Conservation (phyloP, 2,113 vertebrate genomes). For the Eretmochelys imbricata region DNA sequence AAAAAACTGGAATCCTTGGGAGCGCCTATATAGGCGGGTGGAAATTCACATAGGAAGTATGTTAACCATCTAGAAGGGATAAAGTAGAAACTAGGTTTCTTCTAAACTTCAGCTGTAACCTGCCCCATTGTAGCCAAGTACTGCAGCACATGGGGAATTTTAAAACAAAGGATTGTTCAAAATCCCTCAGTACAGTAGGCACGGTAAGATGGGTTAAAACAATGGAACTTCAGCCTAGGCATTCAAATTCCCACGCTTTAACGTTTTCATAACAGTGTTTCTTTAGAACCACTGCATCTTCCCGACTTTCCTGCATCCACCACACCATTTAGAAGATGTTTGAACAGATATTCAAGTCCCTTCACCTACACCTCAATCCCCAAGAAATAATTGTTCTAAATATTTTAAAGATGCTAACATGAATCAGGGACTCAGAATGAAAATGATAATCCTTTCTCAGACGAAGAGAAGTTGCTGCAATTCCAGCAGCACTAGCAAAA, state of each 20-base stretch:
- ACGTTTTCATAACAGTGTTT: not conserved
- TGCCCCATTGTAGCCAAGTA: not conserved
- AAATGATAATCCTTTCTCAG: slow-evolving; percentile 5
- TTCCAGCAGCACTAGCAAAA: not conserved
- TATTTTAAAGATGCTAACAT: not conserved
- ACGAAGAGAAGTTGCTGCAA: fast-evolving
- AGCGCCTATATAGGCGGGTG: fast-evolving
- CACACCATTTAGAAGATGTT: not conserved
- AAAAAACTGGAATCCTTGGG: not conserved
- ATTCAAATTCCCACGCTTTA: not conserved
- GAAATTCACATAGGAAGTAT: not conserved
- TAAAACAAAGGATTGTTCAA: fast-evolving
- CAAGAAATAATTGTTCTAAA: not conserved
- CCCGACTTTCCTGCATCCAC: not conserved
- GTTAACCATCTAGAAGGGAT: not conserved
- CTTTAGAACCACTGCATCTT: not conserved
- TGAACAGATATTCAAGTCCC: not conserved
- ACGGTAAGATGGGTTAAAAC: not conserved
- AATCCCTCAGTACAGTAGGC: not conserved
- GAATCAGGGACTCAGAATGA: not conserved
- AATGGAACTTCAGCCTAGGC: not conserved
- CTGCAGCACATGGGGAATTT: not conserved
- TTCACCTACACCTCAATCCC: not conserved
- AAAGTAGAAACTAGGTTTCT: not conserved
- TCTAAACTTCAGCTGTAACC: not conserved